Evolutionary conservation across 1,140 invertebrate species (phyloP).

Genomic region (Cydia strobilella): DNA sequence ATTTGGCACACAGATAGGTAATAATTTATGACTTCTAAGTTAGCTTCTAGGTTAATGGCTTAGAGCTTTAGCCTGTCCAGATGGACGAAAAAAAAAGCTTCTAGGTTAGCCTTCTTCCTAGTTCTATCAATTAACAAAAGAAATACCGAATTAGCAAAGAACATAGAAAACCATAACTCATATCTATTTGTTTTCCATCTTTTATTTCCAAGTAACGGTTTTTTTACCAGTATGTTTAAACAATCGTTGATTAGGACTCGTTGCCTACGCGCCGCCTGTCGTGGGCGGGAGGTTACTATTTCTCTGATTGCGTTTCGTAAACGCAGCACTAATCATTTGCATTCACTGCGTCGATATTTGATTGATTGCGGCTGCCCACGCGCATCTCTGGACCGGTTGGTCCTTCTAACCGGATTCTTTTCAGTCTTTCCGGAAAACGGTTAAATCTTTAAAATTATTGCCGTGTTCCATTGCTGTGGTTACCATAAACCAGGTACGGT

Average conservation of each 20-base stretch:
- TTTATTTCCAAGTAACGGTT: slow-evolving; percentile 7
- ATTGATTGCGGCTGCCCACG: slow-evolving; percentile 20
- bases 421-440: too few relatives aligned
- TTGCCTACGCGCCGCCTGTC: neutral
- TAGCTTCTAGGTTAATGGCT: too few relatives aligned
- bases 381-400: neutral
- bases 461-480: neutral
- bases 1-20: too few relatives aligned
- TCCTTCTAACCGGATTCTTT: neutral
- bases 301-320: slow-evolving; percentile 23
- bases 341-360: slow-evolving; percentile 20
- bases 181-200: neutral
- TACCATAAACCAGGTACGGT: too few relatives aligned
- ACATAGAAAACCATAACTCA: neutral
- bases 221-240: neutral
- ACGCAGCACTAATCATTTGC: slow-evolving; percentile 29
- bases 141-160: neutral
- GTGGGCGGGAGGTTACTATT: slow-evolving; percentile 28
- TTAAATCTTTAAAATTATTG: neutral
- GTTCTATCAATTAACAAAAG: too few relatives aligned
- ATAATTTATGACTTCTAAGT: too few relatives aligned
- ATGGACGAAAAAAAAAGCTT: too few relatives aligned
- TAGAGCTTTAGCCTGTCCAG: too few relatives aligned
- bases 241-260: slow-evolving; percentile 25
- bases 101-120: too few relatives aligned